Percentiles rank a stretch among this genome's conserved stretches.
Evolutionary conservation across 1,140 invertebrate species (phyloP).

Genomic region (Goniozus legneri): DNA sequence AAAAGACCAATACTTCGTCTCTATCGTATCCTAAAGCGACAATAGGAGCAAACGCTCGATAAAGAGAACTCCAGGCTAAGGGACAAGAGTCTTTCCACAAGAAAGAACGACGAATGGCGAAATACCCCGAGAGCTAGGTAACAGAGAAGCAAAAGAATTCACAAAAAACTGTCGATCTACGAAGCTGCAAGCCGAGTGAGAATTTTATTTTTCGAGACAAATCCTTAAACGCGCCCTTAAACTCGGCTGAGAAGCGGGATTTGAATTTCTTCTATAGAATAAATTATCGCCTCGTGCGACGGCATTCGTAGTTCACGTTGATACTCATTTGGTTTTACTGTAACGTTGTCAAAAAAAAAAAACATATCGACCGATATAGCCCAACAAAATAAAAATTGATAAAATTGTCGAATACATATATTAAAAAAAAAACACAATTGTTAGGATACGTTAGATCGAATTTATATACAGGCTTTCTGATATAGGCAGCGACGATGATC

Average conservation of each 20-base stretch:
- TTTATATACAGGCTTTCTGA: no score
- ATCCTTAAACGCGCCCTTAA: conserved; percentile 51
- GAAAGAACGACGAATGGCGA: conserved; percentile 22
- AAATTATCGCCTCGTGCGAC: conserved; percentile 30
- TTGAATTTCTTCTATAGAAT: conserved; percentile 30
- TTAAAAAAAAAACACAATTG: no score
- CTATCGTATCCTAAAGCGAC: conserved; percentile 34
- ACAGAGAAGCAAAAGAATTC: conserved; percentile 19
- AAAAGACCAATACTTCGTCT: conserved; percentile 44
- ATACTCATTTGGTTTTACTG: no score
- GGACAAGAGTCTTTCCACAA: conserved; percentile 16
- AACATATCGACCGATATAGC: no score
- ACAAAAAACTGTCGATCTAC: conserved; percentile 28
- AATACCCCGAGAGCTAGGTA: conserved; percentile 6
- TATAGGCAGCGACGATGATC: conserved; percentile 21
- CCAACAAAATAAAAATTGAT: no score
- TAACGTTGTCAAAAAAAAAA: no score
- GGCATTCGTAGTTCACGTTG: no score
- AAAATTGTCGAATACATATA: no score
- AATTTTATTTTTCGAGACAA: conserved; percentile 55
- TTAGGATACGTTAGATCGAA: no score
- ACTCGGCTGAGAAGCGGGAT: conserved; percentile 32
- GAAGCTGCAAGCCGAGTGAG: conserved; percentile 47
- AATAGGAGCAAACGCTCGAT: conserved; percentile 35
- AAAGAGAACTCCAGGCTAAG: conserved; percentile 41